phyloP scores from a whole-genome alignment of 2,113 vertebrate species.

The Macrotis lagotis region DNA sequence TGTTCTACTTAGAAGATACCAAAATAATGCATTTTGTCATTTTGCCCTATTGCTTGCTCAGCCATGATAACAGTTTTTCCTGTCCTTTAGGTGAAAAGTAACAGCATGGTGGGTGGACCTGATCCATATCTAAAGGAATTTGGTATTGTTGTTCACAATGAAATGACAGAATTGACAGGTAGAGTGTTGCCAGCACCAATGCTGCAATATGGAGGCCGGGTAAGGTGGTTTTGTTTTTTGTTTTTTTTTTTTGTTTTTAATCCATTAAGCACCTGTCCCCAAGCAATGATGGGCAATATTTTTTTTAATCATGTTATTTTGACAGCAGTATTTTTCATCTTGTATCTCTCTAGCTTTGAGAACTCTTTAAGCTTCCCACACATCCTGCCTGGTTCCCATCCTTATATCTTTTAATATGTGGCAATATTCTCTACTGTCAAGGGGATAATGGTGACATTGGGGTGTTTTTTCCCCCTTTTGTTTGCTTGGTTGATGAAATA shows the following conservation, averaged over 20 bases:
- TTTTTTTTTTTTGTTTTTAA: not conserved
- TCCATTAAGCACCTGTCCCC: constrained; percentile 10
- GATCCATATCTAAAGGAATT: constrained; percentile 99
- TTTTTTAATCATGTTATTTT: not conserved
- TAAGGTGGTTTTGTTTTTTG: constrained; percentile 81
- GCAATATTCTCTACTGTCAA: not conserved
- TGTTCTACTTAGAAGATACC: not conserved
- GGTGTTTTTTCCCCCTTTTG: not conserved
- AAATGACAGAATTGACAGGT: constrained; percentile 98
- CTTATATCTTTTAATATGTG: not conserved
- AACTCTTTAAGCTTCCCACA: not conserved
- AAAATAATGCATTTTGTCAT: not conserved
- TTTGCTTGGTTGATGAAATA: not conserved
- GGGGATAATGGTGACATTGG: not conserved
- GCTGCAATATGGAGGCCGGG: constrained; percentile 98
- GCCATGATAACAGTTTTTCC: constrained; percentile 15
- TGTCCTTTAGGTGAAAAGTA: constrained; percentile 93
- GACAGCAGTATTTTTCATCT: not conserved
- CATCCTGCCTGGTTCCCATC: not conserved
- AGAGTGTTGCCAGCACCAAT: constrained; percentile 98
- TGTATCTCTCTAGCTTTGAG: not conserved
- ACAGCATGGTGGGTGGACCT: constrained; percentile 98
- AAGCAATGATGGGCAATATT: not conserved
- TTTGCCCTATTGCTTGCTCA: not conserved
- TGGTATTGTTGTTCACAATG: constrained; percentile 98